Evolutionary conservation across 2,888 invertebrate genomes (phyloP), one percentile per base, ranked within the genome.

Genomic region (Conistra vaccinii): DNA sequence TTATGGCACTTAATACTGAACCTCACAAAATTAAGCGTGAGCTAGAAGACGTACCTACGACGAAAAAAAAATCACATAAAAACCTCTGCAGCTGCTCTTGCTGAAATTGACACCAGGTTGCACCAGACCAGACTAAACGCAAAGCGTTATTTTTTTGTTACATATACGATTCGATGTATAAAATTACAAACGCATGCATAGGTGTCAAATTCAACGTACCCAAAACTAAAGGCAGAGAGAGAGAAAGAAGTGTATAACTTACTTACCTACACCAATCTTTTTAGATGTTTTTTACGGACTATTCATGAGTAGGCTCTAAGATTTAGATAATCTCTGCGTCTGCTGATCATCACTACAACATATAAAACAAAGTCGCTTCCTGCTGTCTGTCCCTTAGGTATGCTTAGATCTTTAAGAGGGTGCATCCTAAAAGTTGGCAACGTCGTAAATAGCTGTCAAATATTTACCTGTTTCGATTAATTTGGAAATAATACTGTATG

Each of bases 61-160:
- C 23, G 51, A 23, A 9, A 51, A 20, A 48, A 48, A 20, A 48
- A 1, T 17, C 3, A 20, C 7, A 7, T 17, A 32, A n/a, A 61
- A 26, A 20, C 1, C 10, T n/a, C 6, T 42, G 17, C n/a, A n/a
- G n/a, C 26, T 32, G 42, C 5, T 55, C 3, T 55, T 48, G 53
- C 23, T 55, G 48, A 55, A 69, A 45, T 69, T 45, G 69, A 78
- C 51, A 60, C 78, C 32, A 5, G 20, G 29, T 51, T 73, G 58
- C 57, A 71, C 42, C 26, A 48, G n/a, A 65, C 10, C 55, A 12
- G 23, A 32, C 12, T 9, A 62, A 10, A 29, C 42, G 17, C 9
- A 76, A n/a, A 9, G 3, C 32, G n/a, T 57, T 23, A 5, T 29
- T 71, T 79, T 32, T 65, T 71, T 35, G 26, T 48, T 35, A 42